phyloP scores from a whole-genome alignment of 2,113 vertebrate genomes.

The Rhinopomastus cyanomelas region DNA sequence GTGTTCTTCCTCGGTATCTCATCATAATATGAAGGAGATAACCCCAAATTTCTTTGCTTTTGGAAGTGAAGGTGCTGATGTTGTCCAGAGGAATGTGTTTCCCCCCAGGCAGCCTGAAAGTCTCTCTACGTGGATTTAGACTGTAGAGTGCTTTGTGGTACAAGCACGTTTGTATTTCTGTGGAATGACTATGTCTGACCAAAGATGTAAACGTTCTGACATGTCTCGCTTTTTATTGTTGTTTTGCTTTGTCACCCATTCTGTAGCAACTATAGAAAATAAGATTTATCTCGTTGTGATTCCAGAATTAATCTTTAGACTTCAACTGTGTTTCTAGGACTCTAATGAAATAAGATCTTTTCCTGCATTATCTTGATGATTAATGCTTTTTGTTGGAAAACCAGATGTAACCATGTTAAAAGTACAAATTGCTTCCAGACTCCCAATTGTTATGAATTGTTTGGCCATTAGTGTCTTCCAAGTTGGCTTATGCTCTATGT shows the following conservation, averaged over 20 bases:
- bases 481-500: background rate
- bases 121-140: background rate
- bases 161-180: background rate
- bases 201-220: background rate
- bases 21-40: background rate
- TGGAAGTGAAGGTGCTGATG: background rate
- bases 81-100: background rate
- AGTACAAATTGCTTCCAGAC: background rate
- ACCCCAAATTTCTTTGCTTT: background rate
- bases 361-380: background rate
- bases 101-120: background rate
- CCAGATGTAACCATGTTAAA: background rate
- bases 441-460: background rate
- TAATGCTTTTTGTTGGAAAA: conserved; percentile 6
- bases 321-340: background rate
- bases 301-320: background rate
- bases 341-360: background rate
- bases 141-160: background rate
- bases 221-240: background rate
- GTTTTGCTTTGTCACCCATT: background rate
- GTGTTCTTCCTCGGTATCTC: background rate
- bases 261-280: background rate
- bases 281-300: background rate
- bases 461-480: background rate
- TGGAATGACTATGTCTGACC: background rate